Percentiles rank a stretch among this genome's conserved stretches.
Evolutionary conservation across 2,888 invertebrate genomes (phyloP).

Genomic region (Cosmopolites sordidus): DNA sequence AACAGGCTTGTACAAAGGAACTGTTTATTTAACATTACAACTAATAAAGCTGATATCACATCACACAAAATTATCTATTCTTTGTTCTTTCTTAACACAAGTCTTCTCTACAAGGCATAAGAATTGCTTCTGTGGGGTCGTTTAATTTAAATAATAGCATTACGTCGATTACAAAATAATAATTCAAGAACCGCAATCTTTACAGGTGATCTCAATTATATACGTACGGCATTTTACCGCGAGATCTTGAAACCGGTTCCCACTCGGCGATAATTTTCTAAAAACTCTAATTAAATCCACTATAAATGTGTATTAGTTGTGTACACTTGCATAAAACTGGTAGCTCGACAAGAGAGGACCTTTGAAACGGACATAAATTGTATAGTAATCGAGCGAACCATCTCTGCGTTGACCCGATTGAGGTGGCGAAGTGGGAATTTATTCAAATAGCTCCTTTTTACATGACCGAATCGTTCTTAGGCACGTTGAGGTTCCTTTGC

Average conservation of each 20-base stretch:
- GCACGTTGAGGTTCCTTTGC: too few relatives aligned
- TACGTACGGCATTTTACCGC: constrained; percentile 6
- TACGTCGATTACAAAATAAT: constrained; percentile 9
- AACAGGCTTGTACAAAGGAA: too few relatives aligned
- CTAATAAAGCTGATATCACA: too few relatives aligned
- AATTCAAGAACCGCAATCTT: constrained; percentile 8
- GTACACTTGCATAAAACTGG: constrained; percentile 34
- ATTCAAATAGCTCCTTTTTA: too few relatives aligned
- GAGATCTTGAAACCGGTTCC: not conserved
- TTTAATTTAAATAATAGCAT: constrained; percentile 13
- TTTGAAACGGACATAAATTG: constrained; percentile 33
- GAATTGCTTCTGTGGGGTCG: constrained; percentile 7
- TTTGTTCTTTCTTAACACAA: too few relatives aligned
- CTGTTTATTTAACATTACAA: too few relatives aligned
- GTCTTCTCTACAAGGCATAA: too few relatives aligned
- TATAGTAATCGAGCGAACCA: constrained; percentile 15
- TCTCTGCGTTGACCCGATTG: constrained; percentile 3
- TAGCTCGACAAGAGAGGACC: constrained; percentile 20
- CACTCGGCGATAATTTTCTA: constrained; percentile 30
- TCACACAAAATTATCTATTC: too few relatives aligned
- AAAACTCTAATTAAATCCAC: constrained; percentile 33
- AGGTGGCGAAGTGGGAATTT: too few relatives aligned
- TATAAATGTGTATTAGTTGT: constrained; percentile 32
- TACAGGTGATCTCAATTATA: constrained; percentile 11
- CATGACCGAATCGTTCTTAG: too few relatives aligned